Base-by-base conservation (phyloP, 1,140 invertebrate genomes). In the Berghia stephanieae region DNA sequence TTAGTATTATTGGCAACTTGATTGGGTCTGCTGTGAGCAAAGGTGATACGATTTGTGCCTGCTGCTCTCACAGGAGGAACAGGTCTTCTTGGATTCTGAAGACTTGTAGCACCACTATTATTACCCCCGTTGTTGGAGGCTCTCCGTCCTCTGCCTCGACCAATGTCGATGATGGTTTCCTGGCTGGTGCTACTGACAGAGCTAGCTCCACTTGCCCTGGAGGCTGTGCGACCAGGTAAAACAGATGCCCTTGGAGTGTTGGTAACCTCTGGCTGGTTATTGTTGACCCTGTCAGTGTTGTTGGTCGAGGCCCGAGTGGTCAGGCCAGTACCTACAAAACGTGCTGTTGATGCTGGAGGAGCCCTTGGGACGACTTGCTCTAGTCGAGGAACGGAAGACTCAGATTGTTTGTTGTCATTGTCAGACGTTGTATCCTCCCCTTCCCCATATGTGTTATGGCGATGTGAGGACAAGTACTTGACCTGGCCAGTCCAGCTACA, bases 401-500 rank as follows among this genome's bases (percentile, higher is more conserved):
- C 52, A 63, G 27, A 38, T 21, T 6, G n/a, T 40, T 49, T 55
- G 34, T n/a, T n/a, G 5, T 73, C 57, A 34, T 49, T 27, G 46
- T 16, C 57, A 10, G 21, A 60, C n/a, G 6, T 49, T 36, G 63
- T 8, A 10, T 36, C 16, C 3, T 5, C 42, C 24, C 31, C 5
- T 40, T 57, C 68, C n/a, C 74, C 77, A 43, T 86, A 86, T 3
- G 80, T 85, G 4, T 81, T 83, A 49, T 87, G 86, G 24, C 79
- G 74, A 75, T 87, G 86, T 46, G 72, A 78, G 0, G 69, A 34
- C 18, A 82, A 52, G 38, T 78, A 42, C 77, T 78, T 84, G 49
- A 86, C 63, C 16, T 78, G 77, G 21, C 86, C 86, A 52, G 72
- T 83, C 86, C 86, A 87, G 44, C 75, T 81, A 67, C 86, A 87